Conservation (phyloP, 2,797 vertebrate genomes). For the Mormyrus hasselquistii region DNA sequence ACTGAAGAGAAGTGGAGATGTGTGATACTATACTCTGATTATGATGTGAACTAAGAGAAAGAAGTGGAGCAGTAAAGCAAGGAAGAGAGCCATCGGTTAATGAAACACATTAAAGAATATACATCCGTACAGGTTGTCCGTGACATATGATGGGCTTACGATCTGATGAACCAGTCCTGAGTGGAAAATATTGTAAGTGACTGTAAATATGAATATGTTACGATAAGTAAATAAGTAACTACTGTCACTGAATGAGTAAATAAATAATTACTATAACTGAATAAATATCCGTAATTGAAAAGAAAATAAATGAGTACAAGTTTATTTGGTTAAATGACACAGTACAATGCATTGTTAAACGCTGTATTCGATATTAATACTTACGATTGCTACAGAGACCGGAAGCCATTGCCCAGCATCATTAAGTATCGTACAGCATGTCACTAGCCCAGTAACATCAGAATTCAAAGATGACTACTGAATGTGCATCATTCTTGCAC, state of each 20-base stretch:
- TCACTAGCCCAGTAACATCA: neutral
- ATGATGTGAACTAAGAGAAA: neutral
- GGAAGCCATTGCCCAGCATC: neutral
- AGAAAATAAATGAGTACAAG: neutral
- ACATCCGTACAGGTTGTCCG: neutral
- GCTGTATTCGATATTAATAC: neutral
- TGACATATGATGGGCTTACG: neutral
- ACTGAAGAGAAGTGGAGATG: neutral
- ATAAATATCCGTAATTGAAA: neutral
- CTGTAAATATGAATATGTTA: neutral
- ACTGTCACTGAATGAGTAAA: no score
- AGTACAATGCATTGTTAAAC: neutral
- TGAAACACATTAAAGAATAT: neutral
- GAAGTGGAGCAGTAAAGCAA: neutral
- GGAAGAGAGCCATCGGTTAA: neutral
- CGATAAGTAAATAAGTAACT: neutral
- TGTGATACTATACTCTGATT: neutral
- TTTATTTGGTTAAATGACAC: neutral
- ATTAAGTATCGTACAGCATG: neutral
- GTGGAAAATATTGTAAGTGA: neutral
- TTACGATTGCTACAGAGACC: neutral
- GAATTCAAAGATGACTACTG: neutral
- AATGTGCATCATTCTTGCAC: neutral
- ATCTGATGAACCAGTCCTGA: neutral
- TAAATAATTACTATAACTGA: neutral